A percentile compares a stretch with the other conserved stretches of the same genome.
Conservation (phyloP, 2,888 invertebrate genomes). For the Chloromyia formosa region DNA sequence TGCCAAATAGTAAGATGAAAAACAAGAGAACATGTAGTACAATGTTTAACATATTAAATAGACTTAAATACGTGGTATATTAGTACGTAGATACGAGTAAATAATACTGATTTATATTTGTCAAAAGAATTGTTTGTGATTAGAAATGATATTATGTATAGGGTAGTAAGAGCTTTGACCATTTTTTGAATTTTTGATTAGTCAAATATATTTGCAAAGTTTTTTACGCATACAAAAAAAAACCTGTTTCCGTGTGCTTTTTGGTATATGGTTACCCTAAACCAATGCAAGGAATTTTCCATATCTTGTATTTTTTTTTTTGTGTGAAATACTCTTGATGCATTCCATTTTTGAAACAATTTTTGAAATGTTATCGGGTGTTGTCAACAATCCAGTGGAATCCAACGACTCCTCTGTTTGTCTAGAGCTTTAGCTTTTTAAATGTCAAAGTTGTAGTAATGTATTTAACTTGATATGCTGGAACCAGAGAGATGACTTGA, state of each 20-base stretch:
- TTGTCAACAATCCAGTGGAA: no score
- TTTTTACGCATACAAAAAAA: slow-evolving; percentile 5
- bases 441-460: no score
- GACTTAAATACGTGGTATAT: neutral
- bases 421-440: no score
- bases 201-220: neutral
- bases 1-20: slow-evolving; percentile 24
- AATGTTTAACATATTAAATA: neutral
- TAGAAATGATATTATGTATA: slow-evolving; percentile 4
- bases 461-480: no score
- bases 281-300: no score
- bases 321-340: no score
- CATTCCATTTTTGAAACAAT: no score
- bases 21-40: neutral
- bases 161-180: neutral
- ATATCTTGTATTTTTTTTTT: no score
- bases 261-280: neutral
- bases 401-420: no score
- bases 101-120: neutral
- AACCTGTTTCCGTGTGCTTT: neutral
- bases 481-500: no score
- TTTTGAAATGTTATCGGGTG: no score
- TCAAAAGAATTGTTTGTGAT: neutral
- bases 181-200: slow-evolving; percentile 9
- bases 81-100: no score